Base-by-base conservation (phyloP, 2,888 invertebrate species). In the Pseudeuparius sepicola region DNA sequence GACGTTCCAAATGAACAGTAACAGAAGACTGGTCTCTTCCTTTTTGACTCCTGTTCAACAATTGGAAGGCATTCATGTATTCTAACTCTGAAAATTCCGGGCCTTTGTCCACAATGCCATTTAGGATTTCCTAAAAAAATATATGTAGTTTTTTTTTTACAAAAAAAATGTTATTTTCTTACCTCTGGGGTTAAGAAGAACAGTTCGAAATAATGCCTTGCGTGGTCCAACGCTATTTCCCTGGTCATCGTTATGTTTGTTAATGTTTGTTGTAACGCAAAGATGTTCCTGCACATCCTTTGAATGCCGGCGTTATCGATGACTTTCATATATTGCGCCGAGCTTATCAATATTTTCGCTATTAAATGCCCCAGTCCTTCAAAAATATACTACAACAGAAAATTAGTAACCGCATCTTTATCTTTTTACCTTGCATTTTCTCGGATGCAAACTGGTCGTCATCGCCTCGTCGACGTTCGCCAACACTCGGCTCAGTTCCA, bases 41-140 rank as follows among this genome's bases (percentile, higher is more conserved):
- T 20, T 60, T 60, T 17, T 63, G 62, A 24, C 71, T 72, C 57
- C 70, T 78, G 52, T 71, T 84, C 54, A 75, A 82, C 46, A 89
- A 70, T 52, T 84, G 81, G 55, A 90, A 71, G 20, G 88, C 82
- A 60, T 86, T 84, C 57, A 82, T 73, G 58, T 93, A 89, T 59
- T 94, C 92, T 51, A 86, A 66, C 59, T 87, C 84, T 0, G 83
- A 80, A 63, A 88, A 92, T 58, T 85, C 81, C 0, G 87, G 77
- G 2, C 93, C 92, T 49, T 84, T 82, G 59, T 92, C 90, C 28
- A 87, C 71, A 7, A 93, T 78, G 16, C 74, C 71, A 44, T 78
- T 78, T 40, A 93, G 70, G 51, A 93, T 82, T 62, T 88, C 87
- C 86, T 87, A 63, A 9, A 57, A 55, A 40, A 41, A 43, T 45